Conservation (phyloP, 2,113 vertebrate genomes). For the Willisornis vidua region DNA sequence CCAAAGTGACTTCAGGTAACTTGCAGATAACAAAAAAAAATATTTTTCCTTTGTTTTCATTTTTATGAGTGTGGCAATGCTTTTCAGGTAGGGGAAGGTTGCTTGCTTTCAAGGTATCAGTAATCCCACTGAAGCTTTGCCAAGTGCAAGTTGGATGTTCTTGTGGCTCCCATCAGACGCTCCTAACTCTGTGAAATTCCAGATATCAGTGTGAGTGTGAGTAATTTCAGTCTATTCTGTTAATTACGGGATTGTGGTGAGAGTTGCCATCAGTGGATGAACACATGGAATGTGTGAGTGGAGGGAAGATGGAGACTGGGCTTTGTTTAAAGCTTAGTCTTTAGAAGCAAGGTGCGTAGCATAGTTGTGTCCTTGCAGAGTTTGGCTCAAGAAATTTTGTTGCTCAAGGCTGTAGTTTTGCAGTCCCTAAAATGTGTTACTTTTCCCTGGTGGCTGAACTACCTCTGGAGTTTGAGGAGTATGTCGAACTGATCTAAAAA, state of each 20-base stretch:
- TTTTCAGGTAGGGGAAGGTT: not conserved
- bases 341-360: accelerated
- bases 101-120: not conserved
- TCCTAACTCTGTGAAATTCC: not conserved
- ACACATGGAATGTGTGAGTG: not conserved
- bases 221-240: not conserved
- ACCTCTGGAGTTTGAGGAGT: not conserved
- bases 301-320: not conserved
- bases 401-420: not conserved
- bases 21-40: not conserved
- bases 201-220: not conserved
- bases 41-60: not conserved
- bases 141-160: not conserved
- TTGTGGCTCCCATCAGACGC: not conserved
- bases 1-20: not conserved
- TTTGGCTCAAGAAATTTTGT: not conserved
- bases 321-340: not conserved
- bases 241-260: not conserved
- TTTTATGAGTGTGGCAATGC: not conserved
- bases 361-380: not conserved
- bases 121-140: not conserved
- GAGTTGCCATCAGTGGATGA: not conserved
- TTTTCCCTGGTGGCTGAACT: not conserved
- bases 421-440: not conserved
- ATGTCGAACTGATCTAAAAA: not conserved